Evolutionary conservation across 2,888 invertebrate species (phyloP), one percentile per base, ranked within the genome.

Genomic region (Apamea sordens): DNA sequence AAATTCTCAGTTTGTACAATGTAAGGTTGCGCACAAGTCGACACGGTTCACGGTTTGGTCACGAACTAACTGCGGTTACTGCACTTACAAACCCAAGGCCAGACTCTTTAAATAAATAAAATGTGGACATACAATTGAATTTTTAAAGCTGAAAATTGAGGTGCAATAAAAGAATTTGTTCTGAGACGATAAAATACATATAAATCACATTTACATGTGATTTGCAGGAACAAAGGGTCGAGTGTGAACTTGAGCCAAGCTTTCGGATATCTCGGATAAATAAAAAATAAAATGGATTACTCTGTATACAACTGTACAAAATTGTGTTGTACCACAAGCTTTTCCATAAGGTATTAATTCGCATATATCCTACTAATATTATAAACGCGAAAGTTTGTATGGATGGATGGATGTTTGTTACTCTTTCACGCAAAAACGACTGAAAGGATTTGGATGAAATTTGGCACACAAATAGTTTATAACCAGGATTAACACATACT

Each of bases 191-290:
- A 80, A 84, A 84, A 77, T 72, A 74, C 67, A 80, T 73, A 84
- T 84, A 84, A 84, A 84, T 80, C 73, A 84, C 36, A 56, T 76
- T 84, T 50, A 79, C 44, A 61, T 76, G 63, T 53, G 79, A 83
- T 67, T 73, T 84, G 21, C 47, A 73, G 61, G 24, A 76, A 84
- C 83, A 78, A 83, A 72, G 83, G 79, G 50, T 24, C 28, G 47
- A 44, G 68, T 72, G 67, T 68, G 41, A 78, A 83, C 36, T 64
- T 44, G 67, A 74, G 59, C 32, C 61, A 68, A n/a, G 63, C 18
- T 53, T 73, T 80, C 18, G 13, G 50, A 77, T 47, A 36, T 36
- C 8, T 65, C 10, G 44, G 24, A 32, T 4, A 32, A 53, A 69
- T 15, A 77, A 59, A 53, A 69, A 28, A 28, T 8, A 21, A 80